Evolutionary conservation across 2,113 vertebrate genomes (phyloP).

Genomic region (Saccopteryx leptura): DNA sequence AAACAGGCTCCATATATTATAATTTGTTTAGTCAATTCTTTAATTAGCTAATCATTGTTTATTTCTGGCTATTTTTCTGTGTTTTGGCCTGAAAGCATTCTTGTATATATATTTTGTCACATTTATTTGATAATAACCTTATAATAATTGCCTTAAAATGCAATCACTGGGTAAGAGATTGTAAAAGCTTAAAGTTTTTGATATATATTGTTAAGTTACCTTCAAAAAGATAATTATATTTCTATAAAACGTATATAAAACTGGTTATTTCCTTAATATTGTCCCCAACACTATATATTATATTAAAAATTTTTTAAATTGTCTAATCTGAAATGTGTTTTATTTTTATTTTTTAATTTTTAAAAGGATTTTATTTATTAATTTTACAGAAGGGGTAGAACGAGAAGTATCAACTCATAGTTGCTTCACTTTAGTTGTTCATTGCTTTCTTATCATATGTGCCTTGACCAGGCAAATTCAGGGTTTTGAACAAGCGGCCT

Average conservation of each 20-base stretch:
- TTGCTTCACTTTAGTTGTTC: no score
- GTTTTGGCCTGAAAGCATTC: neutral
- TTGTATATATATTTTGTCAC: neutral
- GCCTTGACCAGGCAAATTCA: no score
- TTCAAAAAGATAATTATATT: neutral
- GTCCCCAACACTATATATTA: neutral
- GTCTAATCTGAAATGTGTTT: conserved; percentile 22
- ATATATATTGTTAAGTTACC: neutral
- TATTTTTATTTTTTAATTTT: neutral
- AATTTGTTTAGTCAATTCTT: neutral
- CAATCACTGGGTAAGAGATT: neutral
- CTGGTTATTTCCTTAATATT: neutral
- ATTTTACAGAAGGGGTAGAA: no score
- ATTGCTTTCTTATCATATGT: no score
- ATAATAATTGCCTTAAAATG: conserved; percentile 34
- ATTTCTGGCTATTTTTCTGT: neutral
- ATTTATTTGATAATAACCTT: conserved; percentile 51
- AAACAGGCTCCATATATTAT: neutral
- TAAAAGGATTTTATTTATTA: no score
- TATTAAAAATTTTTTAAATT: neutral
- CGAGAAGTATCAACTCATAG: no score
- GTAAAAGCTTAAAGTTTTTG: conserved; percentile 29
- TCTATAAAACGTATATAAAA: neutral
- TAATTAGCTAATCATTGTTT: neutral
- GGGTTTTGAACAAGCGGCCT: no score